These are phyloP conservation scores for Drosophila glabriapex DNA, from an alignment of 2,888 invertebrate species.

Conservation along the genomic window DNA sequence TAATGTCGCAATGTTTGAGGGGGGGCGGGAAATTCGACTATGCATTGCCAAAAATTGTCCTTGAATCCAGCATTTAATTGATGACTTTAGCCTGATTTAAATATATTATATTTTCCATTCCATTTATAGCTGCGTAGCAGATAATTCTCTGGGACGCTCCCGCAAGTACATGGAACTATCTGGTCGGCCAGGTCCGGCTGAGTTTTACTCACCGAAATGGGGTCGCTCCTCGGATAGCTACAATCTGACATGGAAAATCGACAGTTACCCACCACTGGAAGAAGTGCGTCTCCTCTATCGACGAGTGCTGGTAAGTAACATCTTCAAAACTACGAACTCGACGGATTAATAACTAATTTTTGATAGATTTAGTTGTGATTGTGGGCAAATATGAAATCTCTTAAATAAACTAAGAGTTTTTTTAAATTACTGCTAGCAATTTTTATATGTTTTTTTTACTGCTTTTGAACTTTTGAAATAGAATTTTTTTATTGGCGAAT, in stretches of 20 bases:
- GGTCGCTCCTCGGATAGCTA: slow-evolving; percentile 88
- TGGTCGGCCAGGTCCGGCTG: slow-evolving; percentile 89
- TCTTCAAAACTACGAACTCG: no score
- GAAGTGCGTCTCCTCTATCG: slow-evolving; percentile 90
- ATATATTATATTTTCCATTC: not conserved
- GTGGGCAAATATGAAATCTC: no score
- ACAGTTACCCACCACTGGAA: slow-evolving; percentile 90
- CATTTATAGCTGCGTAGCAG: slow-evolving; percentile 88
- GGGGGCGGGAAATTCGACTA: not conserved
- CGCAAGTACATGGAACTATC: slow-evolving; percentile 90
- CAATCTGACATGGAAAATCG: slow-evolving; percentile 89
- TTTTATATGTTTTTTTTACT: no score
- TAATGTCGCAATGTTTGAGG: not conserved
- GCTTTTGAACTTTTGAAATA: no score
- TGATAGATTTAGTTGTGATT: not conserved
- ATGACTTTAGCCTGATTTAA: not conserved
- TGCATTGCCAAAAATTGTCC: not conserved
- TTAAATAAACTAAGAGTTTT: no score
- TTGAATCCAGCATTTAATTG: not conserved
- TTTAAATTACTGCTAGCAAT: no score
- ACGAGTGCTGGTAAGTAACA: slow-evolving; percentile 87
- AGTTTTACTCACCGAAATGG: slow-evolving; percentile 89
- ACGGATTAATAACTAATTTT: not conserved
- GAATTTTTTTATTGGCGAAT: no score
- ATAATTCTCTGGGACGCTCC: slow-evolving; percentile 89